Conservation (phyloP, 2,113 vertebrate genomes). For the Dasyornis broadbenti region DNA sequence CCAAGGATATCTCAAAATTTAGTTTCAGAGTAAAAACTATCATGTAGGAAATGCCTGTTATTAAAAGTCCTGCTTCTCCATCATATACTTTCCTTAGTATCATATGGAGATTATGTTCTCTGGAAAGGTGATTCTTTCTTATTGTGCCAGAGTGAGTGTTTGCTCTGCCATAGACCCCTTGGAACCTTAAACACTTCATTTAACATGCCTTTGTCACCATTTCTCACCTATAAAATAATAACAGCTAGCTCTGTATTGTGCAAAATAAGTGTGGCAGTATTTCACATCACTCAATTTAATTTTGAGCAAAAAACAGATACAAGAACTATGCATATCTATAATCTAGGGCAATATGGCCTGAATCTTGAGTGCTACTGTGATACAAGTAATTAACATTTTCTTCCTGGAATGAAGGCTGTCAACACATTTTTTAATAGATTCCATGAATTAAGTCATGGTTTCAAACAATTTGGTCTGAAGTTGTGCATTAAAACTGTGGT, state of each 20-base stretch:
- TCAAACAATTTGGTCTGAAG: constrained; percentile 66
- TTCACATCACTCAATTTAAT: constrained; percentile 32
- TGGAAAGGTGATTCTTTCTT: background rate
- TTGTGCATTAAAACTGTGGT: constrained; percentile 59
- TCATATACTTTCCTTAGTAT: background rate
- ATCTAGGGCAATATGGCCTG: constrained; percentile 66
- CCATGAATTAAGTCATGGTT: constrained; percentile 65
- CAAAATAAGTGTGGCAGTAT: constrained; percentile 5
- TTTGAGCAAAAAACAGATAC: constrained; percentile 34
- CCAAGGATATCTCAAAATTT: background rate
- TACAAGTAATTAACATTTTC: constrained; percentile 69
- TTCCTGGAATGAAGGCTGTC: constrained; percentile 69
- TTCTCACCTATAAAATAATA: background rate
- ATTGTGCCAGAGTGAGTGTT: background rate
- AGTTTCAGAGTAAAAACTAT: background rate
- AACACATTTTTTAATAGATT: constrained; percentile 66
- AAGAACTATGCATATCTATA: constrained; percentile 64
- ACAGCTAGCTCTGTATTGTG: background rate
- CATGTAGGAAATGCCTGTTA: background rate
- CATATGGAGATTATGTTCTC: background rate
- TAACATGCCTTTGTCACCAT: background rate
- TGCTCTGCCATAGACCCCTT: background rate
- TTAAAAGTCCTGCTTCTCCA: background rate
- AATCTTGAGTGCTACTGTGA: constrained; percentile 68
- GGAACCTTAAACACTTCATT: background rate